Evolutionary conservation across 2,888 invertebrate species (phyloP).

Genomic region (Empis stercorea): DNA sequence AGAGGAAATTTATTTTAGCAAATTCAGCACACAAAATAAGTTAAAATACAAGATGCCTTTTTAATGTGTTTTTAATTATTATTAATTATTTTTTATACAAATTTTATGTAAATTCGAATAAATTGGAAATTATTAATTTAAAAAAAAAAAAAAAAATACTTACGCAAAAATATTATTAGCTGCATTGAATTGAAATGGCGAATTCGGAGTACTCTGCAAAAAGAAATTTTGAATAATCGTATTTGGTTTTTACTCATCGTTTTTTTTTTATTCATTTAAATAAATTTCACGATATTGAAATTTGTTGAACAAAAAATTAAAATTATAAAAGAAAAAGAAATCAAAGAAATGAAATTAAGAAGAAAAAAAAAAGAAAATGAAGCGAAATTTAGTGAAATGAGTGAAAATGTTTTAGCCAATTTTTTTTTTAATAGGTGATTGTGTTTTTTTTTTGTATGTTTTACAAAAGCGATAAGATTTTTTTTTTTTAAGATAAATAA

Average conservation of each 20-base stretch:
- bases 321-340: background rate
- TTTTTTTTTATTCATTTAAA: background rate
- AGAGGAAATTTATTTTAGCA: background rate
- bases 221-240: conserved; percentile 5
- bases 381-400: no score
- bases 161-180: conserved; percentile 36
- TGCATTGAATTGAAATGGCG: conserved; percentile 36
- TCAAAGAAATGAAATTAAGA: background rate
- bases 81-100: no score
- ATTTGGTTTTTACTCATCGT: background rate
- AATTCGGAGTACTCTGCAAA: conserved; percentile 33
- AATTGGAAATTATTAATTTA: background rate
- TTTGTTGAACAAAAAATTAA: background rate
- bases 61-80: background rate
- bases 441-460: no score
- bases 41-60: background rate
- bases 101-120: no score
- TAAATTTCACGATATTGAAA: no score
- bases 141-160: conserved; percentile 20
- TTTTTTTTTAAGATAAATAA: no score
- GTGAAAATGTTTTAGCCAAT: no score
- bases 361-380: background rate
- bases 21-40: background rate
- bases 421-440: no score
- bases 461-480: no score